These are phyloP conservation scores for Tigriopus californicus DNA, from an alignment of 2,888 invertebrate species.

Conservation along the genomic window DNA sequence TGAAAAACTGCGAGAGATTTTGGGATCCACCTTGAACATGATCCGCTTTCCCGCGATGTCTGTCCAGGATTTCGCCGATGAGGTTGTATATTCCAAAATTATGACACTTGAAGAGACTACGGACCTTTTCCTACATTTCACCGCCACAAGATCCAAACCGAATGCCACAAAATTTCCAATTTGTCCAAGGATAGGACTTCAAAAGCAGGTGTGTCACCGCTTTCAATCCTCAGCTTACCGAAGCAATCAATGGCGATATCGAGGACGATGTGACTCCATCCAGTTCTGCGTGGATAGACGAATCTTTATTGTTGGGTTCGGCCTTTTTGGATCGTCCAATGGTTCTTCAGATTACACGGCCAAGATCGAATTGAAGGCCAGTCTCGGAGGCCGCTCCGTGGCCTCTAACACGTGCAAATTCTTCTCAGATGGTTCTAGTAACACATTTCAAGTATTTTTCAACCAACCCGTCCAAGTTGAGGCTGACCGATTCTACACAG, in stretches of 20 bases:
- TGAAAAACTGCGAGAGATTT: conserved; percentile 22
- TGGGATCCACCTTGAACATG: conserved; percentile 51
- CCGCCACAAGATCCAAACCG: conserved; percentile 64
- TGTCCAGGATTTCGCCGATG: conserved; percentile 81
- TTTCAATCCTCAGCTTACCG: conserved; percentile 92
- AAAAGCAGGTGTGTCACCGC: conserved; percentile 61
- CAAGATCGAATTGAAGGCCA: conserved; percentile 11
- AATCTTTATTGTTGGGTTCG: conserved; percentile 88
- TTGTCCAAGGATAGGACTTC: conserved; percentile 40
- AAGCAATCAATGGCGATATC: conserved; percentile 90
- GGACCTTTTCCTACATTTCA: conserved; percentile 84
- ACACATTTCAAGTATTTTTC: conserved; percentile 76
- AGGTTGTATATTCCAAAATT: conserved; percentile 64
- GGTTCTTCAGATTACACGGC: conserved; percentile 88
- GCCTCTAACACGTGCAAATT: conserved; percentile 84
- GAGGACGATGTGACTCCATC: conserved; percentile 87
- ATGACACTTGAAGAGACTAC: conserved; percentile 81
- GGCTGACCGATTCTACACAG: conserved; percentile 82
- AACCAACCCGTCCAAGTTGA: conserved; percentile 41
- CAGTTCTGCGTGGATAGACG: conserved; percentile 88
- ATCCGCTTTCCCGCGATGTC: conserved; percentile 87
- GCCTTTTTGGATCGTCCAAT: conserved; percentile 84
- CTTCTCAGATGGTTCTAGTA: conserved; percentile 89
- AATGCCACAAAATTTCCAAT: conserved; percentile 51
- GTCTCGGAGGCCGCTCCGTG: conserved; percentile 37